Base-by-base conservation (phyloP, 2,888 invertebrate genomes). In the Drosophila anomelani region DNA sequence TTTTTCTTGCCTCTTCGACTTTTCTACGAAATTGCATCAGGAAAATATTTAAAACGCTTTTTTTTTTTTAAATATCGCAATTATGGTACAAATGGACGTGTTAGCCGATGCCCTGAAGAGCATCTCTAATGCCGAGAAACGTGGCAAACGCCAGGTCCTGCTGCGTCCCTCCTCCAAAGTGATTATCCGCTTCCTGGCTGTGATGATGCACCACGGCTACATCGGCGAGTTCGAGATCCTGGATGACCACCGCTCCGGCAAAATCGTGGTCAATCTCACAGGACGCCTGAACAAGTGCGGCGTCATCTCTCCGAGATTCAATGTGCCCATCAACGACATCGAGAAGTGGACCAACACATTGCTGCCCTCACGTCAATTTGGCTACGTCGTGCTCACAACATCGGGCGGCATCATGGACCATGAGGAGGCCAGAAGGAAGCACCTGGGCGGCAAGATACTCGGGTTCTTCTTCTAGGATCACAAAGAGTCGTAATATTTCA, bases 181-280 rank as follows among this genome's bases (percentile, higher is more conserved):
- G 83, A 98, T 99, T 90, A 96, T 99, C 92, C 98, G 98, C 93
- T 99, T 99, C 93, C 94, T 99, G 89, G 98, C 98, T 86, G 99
- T 99, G 89, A 99, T 99, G 99, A 99, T 99, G 99, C 99, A 98
- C 94, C 99, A 99, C 94, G 99, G 98, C 83, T 99, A 99, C 93
- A 99, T 99, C 93, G 99, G 99, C 72, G 99, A 99, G 94, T 99
- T 99, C 93, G 99, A 99, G 94, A 98, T 99, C 85, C 98, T 99
- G 66, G 99, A 99, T 93, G 99, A 99, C 92, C 99, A 99, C 93
- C 95, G 99, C 93, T 97, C 98, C 88, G 99, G 99, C 73, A 99
- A 99, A 93, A 98, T 99, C 91, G 99, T 99, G 63, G 99, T 99
- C 53, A 99, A 99, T 93, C 95, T 99, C 59, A 99, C 98, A 58